phyloP scores from a whole-genome alignment of 2,797 vertebrate genomes.

The Micrastur ruficollis region DNA sequence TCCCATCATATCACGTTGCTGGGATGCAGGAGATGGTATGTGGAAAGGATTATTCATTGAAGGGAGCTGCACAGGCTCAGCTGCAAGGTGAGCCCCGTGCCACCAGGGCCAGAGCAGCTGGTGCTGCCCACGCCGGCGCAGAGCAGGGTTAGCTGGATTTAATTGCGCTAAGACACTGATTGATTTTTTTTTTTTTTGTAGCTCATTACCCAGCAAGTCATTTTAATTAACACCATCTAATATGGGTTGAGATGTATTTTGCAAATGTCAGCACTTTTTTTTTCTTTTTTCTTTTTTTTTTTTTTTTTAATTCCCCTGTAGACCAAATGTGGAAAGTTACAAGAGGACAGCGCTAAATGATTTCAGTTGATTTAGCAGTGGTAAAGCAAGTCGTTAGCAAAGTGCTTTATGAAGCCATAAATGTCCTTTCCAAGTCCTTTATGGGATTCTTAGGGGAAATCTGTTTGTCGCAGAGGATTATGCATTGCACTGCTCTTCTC shows the following conservation, averaged over 20 bases:
- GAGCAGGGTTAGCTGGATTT: not conserved
- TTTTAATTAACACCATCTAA: constrained; percentile 60
- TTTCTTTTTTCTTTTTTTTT: not conserved
- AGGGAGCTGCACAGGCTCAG: not conserved
- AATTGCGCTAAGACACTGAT: not conserved
- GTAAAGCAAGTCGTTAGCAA: not conserved
- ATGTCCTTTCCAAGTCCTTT: not conserved
- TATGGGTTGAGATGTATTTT: constrained; percentile 15
- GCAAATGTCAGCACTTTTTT: constrained; percentile 38
- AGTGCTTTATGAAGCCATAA: constrained; percentile 48
- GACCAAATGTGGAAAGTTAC: not conserved
- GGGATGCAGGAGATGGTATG: not conserved
- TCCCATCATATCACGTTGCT: accelerated
- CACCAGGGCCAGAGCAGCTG: accelerated
- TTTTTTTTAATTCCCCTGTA: not conserved
- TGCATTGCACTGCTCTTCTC: not conserved
- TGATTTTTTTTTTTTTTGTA: not conserved
- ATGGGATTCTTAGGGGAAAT: not conserved
- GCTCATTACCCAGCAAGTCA: constrained; percentile 33
- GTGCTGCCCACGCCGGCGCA: accelerated
- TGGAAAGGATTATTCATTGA: not conserved
- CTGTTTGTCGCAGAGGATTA: not conserved
- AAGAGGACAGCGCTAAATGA: not conserved
- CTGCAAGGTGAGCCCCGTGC: not conserved
- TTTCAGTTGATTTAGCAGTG: constrained; percentile 29